Base-by-base conservation (phyloP, 2,888 invertebrate species). In the Heterodera filipjevi region DNA sequence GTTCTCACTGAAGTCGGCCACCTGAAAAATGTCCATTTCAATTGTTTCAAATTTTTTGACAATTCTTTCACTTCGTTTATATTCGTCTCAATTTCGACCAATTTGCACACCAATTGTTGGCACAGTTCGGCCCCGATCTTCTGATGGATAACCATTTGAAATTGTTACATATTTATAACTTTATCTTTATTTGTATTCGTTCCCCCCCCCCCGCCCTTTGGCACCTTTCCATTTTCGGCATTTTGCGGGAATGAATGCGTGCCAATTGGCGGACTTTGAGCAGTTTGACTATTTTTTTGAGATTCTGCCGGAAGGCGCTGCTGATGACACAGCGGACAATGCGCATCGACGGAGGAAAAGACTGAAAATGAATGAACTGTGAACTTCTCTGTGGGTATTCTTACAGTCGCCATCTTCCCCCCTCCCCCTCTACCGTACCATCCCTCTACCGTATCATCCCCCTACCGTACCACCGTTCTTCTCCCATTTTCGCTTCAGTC, bases 1-100 rank as follows among this genome's bases (percentile, higher is more conserved):
- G 71, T 82, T 82, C 59, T 82, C 82, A 53, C 78, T 82, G 71
- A 82, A 82, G 66, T 82, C 82, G n/a, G 83, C 83, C 68, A 81
- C 59, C 59, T 59, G 22, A 59, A 59, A 59, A n/a, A n/a, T n/a
- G n/a, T 12, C 39, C 6, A 39, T n/a, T 27, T 27, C 8, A 59
- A 59, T 59, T 53, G 14, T 19, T 19, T 59, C 27, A 27, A 8
- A 8, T 3, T 59, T 59, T 59, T 5, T 10, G 2, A 6, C n/a
- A 3, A 22, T 27, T 27, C n/a, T n/a, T 12, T 59, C 59, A 59
- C 81, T 79, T 82, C 79, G 27, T 77, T 76, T 46, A 79, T 71
- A 12, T 49, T 76, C 44, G 70, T 71, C 71, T 83, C 83, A 32
- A 83, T 39, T 19, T 83, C 78, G 46, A 79, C 49, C 49, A 82